Base-by-base conservation (phyloP, 1,140 invertebrate species). In the Latrodectus geometricus region DNA sequence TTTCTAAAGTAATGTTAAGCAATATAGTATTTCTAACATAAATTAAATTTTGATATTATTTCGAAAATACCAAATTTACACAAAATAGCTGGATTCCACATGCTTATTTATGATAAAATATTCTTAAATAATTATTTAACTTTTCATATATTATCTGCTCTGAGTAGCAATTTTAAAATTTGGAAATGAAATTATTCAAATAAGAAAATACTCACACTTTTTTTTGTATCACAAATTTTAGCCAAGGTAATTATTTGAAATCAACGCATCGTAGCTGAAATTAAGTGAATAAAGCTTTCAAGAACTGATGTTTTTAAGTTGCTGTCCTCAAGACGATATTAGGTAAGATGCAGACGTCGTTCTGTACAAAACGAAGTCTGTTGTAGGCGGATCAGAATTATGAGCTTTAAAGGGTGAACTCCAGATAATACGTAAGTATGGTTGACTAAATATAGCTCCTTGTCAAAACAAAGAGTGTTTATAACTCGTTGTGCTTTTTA, bases 401-500 rank as follows among this genome's bases (percentile, higher is more conserved):
- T 80, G 49, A 70, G 78, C 7, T 65, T 49, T 9, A 80, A 61
- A 20, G 68, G 68, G 20, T n/a, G 21, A 72, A 72, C 68, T 21
- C 9, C 66, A 61, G 69, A 81, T 70, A 78, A 78, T 66, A 65
- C 61, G 21, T 52, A 68, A 72, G 50, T 61, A 61, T 23, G 66
- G 21, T 35, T 12, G 12, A 3, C 69, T 81, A 72, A 72, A 81
- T 81, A 72, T 81, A 70, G 69, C 12, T 15, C 48, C 61, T 61
- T 61, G 54, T 61, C 54, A 61, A 61, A 61, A 17, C 54, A 61
- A 61, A 61, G 11, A 61, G 17, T 61, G 17, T 61, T 17, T 61
- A 17, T 61, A 61, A 35, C 35, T 35, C 35, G 1, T 5, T 1
- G 1, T 35, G 35, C 35, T 35, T 35, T 35, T 35, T 35, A 35